Percentiles rank a stretch among this genome's conserved stretches.
Conservation (phyloP, 2,797 vertebrate species). For the Hafferia zeledoni region DNA sequence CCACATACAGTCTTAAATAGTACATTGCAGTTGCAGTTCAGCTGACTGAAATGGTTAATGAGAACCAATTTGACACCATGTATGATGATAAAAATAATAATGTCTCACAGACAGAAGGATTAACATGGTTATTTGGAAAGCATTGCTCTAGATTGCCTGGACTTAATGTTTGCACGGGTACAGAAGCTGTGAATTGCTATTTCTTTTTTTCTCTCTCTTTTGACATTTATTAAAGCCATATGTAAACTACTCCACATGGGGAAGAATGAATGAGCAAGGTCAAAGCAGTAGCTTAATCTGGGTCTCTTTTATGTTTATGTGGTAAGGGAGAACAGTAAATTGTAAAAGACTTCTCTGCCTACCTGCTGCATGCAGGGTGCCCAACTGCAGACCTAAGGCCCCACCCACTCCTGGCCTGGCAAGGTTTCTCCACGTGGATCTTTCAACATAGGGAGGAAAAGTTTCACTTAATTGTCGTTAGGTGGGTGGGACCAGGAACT, state of each 20-base stretch:
- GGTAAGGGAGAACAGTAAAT: neutral
- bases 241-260: accelerated
- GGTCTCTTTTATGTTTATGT: neutral
- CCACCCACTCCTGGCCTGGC: neutral
- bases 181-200: neutral
- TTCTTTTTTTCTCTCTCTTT: neutral
- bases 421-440: neutral
- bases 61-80: neutral
- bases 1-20: neutral
- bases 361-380: accelerated
- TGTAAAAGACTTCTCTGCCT: neutral
- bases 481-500: constrained; percentile 10
- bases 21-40: neutral
- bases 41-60: neutral
- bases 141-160: neutral
- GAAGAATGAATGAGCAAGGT: neutral
- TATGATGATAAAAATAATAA: neutral
- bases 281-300: neutral
- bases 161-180: neutral
- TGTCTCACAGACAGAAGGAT: neutral
- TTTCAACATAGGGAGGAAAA: constrained; percentile 31
- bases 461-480: constrained; percentile 18
- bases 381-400: accelerated
- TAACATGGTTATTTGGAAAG: neutral
- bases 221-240: neutral